Conservation (phyloP, 53 echinoderm and acorn worm species). For the Holothuria leucospilota region DNA sequence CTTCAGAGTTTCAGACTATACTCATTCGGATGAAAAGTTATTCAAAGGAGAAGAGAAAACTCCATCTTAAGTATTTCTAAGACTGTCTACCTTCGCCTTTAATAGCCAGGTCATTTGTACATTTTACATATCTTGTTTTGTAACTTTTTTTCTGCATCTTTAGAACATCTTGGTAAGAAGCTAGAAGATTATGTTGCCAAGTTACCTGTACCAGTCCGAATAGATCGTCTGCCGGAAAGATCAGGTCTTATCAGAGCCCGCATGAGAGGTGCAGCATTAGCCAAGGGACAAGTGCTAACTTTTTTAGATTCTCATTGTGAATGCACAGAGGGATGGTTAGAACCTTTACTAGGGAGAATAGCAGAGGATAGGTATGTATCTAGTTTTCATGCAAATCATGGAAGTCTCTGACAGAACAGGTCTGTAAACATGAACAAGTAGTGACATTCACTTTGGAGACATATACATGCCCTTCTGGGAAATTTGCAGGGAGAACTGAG, state of each 20-base stretch:
- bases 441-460: too few relatives aligned
- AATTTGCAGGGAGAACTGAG: too few relatives aligned
- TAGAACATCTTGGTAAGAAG: conserved; percentile 88
- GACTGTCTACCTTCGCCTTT: too few relatives aligned
- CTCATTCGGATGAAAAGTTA: too few relatives aligned
- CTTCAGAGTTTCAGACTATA: too few relatives aligned
- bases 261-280: conserved; percentile 83
- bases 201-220: conserved; percentile 77
- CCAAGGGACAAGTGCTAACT: conserved; percentile 89
- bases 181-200: conserved; percentile 85
- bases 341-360: conserved; percentile 91
- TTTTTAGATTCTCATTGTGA: conserved; percentile 98
- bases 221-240: conserved; percentile 85
- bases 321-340: conserved; percentile 97
- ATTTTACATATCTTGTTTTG: too few relatives aligned
- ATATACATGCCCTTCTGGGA: too few relatives aligned
- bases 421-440: too few relatives aligned
- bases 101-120: too few relatives aligned
- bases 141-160: not conserved
- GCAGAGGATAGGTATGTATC: conserved; percentile 85
- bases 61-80: too few relatives aligned
- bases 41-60: too few relatives aligned
- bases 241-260: conserved; percentile 90
- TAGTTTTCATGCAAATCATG: not conserved
- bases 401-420: too few relatives aligned